These are phyloP conservation scores for Cryptomyrus ogoouensis DNA, from an alignment of 2,113 vertebrate genomes.

Conservation along the genomic window DNA sequence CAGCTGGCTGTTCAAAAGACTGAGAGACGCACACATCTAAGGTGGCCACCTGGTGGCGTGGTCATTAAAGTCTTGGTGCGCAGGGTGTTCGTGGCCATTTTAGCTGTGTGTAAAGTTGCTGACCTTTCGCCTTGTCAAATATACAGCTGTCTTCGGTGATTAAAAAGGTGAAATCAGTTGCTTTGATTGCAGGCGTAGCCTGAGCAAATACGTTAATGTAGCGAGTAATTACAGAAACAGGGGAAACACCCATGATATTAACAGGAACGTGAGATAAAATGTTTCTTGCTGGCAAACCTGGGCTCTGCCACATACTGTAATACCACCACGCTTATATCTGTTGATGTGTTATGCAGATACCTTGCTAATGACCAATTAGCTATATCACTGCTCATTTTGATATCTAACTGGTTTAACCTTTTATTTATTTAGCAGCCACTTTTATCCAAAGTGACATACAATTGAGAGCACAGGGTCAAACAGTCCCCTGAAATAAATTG, in stretches of 20 bases:
- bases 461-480: background rate
- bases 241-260: slow-evolving; percentile 5
- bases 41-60: background rate
- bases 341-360: background rate
- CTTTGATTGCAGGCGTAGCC: background rate
- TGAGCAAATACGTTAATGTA: slow-evolving; percentile 3
- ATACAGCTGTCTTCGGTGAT: background rate
- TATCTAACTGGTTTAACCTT: background rate
- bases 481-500: background rate
- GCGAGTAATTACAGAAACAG: background rate
- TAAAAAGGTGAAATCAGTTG: background rate
- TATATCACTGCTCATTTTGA: background rate
- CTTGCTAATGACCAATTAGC: background rate
- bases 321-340: background rate
- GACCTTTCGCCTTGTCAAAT: background rate
- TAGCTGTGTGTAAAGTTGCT: background rate
- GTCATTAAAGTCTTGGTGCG: background rate
- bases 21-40: background rate
- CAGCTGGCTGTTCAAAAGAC: background rate
- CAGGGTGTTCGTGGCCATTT: background rate
- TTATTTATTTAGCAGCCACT: background rate
- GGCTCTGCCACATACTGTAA: background rate
- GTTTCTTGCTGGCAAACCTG: background rate
- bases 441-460: background rate
- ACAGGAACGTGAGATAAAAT: background rate